Evolutionary conservation across 2,888 invertebrate species (phyloP), one percentile per base, ranked within the genome.

Genomic region (Phyllotreta cruciferae): DNA sequence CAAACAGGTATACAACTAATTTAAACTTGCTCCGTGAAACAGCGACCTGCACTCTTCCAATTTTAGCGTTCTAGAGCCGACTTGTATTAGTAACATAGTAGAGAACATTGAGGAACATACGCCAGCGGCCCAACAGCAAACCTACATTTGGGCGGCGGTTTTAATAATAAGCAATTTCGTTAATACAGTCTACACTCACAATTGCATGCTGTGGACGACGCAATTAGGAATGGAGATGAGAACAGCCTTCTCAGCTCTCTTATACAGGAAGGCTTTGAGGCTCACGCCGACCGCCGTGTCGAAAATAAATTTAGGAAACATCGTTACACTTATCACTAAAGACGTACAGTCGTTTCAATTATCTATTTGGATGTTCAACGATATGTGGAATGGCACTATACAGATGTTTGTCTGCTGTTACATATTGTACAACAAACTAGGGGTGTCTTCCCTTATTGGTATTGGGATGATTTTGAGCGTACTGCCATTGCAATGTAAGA

Each of bases 311-410:
- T 82, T 84, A 45, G 88, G 88, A 0, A 87, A 87, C 75, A 85
- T 88, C 65, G 93, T 96, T 36, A 96, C 96, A 75, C 85, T 96
- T 11, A 84, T 98, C 58, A 94, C 96, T 1, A 97, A 96, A 78
- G 98, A 98, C 80, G 93, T 96, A 66, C 90, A 91, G 73, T 86
- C 94, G 55, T 95, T 97, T 79, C 96, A 97, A 78, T 85, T 91
- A 74, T 92, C 92, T 7, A 85, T 93, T 47, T 88, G 93, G 73
- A 94, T 95, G 78, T 80, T 94, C 6, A 96, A 96, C 81, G 96
- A 94, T 78, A 83, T 96, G 36, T 95, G 96, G 94, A 90, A 96
- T 66, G 96, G 94, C 0, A 93, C 96, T 0, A 76, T 94, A 14
- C 92, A 95, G 72, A 90, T 93, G 0, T 80, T 90, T 54, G 87